Evolutionary conservation across 2,888 invertebrate genomes (phyloP).

Genomic region (Chirona hameri): DNA sequence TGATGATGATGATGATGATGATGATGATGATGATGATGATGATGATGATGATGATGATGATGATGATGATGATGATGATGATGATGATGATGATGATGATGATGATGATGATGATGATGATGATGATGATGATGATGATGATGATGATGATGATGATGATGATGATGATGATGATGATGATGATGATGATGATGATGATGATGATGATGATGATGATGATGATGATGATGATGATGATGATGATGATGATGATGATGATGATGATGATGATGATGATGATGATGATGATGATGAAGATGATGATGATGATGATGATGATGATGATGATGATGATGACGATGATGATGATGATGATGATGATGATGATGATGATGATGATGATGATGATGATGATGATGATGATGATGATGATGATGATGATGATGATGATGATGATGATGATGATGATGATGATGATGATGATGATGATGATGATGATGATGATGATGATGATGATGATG

Average conservation of each 20-base stretch:
- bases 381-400: constrained; percentile 13
- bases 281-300: constrained; percentile 28
- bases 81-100: constrained; percentile 30
- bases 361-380: constrained; percentile 29
- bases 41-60: constrained; percentile 29
- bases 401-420: constrained; percentile 23
- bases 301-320: constrained; percentile 29
- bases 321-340: constrained; percentile 30
- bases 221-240: constrained; percentile 29
- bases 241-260: constrained; percentile 29
- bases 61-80: constrained; percentile 28
- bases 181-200: constrained; percentile 23
- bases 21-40: constrained; percentile 29
- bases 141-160: constrained; percentile 30
- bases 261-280: constrained; percentile 29
- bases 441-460: too few relatives aligned
- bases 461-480: too few relatives aligned
- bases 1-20: constrained; percentile 30
- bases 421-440: too few relatives aligned
- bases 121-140: constrained; percentile 28
- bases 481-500: too few relatives aligned
- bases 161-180: constrained; percentile 5
- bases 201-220: constrained; percentile 28
- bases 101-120: constrained; percentile 29
- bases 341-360: constrained; percentile 29